Conservation (phyloP, 2,888 invertebrate genomes). For the Pemphredon lugubris region DNA sequence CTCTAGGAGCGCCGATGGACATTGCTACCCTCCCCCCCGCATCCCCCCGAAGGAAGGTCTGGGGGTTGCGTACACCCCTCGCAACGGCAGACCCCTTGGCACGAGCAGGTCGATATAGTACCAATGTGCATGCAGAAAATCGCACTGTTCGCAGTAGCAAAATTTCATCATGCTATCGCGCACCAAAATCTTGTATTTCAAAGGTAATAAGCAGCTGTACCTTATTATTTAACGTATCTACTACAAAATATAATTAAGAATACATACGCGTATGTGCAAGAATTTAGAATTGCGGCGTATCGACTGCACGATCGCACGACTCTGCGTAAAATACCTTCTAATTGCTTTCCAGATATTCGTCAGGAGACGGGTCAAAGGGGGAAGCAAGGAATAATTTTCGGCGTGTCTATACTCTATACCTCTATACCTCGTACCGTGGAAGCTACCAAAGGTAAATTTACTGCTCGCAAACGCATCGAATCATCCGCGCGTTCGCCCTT, state of each 20-base stretch:
- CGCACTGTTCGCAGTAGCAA: conserved; percentile 31
- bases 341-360: too few species aligned
- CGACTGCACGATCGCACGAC: too few species aligned
- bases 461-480: conserved; percentile 57
- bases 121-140: conserved; percentile 56
- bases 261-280: too few species aligned
- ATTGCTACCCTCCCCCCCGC: conserved; percentile 69
- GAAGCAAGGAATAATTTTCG: too few species aligned
- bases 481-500: conserved; percentile 36
- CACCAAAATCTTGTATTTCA: not conserved
- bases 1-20: conserved; percentile 68
- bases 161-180: conserved; percentile 22
- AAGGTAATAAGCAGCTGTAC: not conserved
- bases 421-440: too few species aligned
- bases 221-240: not conserved
- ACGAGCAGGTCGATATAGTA: conserved; percentile 73
- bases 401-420: too few species aligned
- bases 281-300: too few species aligned
- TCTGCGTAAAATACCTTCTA: too few species aligned
- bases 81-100: conserved; percentile 70
- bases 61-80: conserved; percentile 69
- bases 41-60: conserved; percentile 61
- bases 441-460: conserved; percentile 36
- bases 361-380: too few species aligned
- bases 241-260: too few species aligned